Evolutionary conservation across 2,113 vertebrate genomes (phyloP), one percentile per base, ranked within the genome.

Genomic region (Oostethus manadensis): DNA sequence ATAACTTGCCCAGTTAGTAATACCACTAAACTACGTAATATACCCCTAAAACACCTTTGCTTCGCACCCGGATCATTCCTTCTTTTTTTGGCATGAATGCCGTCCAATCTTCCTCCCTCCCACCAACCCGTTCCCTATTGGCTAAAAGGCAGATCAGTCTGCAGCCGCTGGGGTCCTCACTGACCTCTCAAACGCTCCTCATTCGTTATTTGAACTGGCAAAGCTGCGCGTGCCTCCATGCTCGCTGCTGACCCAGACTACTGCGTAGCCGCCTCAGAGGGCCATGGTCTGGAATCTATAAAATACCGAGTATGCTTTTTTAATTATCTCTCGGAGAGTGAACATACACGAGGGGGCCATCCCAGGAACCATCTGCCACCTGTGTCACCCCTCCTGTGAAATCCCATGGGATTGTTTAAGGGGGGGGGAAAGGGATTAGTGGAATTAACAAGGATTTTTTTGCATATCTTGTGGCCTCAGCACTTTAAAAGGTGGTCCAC

Each of bases 261-360:
- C n/a, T n/a, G n/a, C n/a, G n/a, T n/a, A n/a, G n/a, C n/a, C n/a
- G n/a, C n/a, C n/a, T n/a, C 44, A 3, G 33, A 38, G 56, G 60
- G 44, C 62, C 59, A 53, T 35, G 57, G 71, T 80, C 69, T 76
- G 64, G 51, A 64, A 59, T 84, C 86, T 80, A 86, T 83, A 80
- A 86, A 87, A 88, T 86, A 84, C 23, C 63, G 60, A 79, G 84
- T 80, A 81, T 77, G 73, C 72, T 38, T 49, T 81, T 76, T 76
- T 88, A 88, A 87, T 86, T 82, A 82, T 84, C 65, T 77, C 58
- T 70, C 80, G 73, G 72, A 64, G 64, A 67, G 77, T 66, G 69
- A 74, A 78, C 72, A 74, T 68, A 80, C 74, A 15, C 58, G 44
- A 71, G 62, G 45, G 70, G 47, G 66, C 60, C 29, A 0, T 50